These are phyloP conservation scores for Hylia prasina DNA, from an alignment of 2,113 vertebrate species.

Conservation along the genomic window DNA sequence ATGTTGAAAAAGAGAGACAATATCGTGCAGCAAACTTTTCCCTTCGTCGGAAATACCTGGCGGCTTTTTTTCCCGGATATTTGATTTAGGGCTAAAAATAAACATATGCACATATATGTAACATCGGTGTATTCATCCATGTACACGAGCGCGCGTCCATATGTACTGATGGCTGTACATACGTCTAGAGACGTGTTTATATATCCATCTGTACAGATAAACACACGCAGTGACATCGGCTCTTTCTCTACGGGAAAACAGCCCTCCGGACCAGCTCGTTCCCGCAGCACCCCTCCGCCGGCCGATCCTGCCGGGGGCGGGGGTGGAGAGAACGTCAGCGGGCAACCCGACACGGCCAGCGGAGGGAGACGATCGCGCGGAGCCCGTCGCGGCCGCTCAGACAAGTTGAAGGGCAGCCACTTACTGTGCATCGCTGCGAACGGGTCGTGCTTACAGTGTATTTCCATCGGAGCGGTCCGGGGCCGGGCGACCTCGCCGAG, in stretches of 20 bases:
- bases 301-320: too few relatives aligned
- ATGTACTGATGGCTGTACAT: accelerated
- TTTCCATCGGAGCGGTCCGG: constrained; percentile 87
- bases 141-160: neutral
- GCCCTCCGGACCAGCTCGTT: neutral
- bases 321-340: too few relatives aligned
- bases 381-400: neutral
- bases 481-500: neutral
- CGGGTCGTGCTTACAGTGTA: constrained; percentile 99
- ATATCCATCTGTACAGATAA: too few relatives aligned
- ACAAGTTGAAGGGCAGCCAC: constrained; percentile 76
- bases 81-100: neutral
- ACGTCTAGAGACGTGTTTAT: too few relatives aligned
- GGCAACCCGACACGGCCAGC: neutral
- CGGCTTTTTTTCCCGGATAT: neutral
- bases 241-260: neutral
- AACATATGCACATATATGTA: neutral
- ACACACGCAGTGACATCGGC: neutral
- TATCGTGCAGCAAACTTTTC: neutral
- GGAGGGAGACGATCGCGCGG: neutral
- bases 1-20: neutral
- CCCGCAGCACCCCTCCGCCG: neutral
- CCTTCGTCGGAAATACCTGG: neutral
- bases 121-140: neutral
- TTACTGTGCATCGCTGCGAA: constrained; percentile 99